Evolutionary conservation across 2,113 vertebrate genomes (phyloP).

Genomic region (Nannospalax galili): DNA sequence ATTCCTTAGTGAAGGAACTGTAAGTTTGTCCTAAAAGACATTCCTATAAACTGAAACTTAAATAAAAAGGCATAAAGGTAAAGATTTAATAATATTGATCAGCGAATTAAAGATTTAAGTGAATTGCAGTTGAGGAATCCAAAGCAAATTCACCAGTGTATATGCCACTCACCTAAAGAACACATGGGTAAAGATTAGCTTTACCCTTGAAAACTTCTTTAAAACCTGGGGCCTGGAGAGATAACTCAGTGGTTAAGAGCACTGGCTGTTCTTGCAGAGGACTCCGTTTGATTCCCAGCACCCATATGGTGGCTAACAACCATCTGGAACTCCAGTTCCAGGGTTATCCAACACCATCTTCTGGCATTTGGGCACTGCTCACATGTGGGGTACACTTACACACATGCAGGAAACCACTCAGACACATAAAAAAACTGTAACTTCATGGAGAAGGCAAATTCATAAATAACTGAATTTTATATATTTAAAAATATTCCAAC

Average conservation of each 20-base stretch:
- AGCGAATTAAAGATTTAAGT: constrained; percentile 8
- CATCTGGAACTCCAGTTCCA: too few species aligned
- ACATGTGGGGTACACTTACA: too few species aligned
- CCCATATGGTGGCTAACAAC: too few species aligned
- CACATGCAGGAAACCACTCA: neutral
- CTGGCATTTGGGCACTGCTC: too few species aligned
- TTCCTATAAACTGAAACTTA: constrained; percentile 22
- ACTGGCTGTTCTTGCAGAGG: too few species aligned
- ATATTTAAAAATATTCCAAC: neutral
- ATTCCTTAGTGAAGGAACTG: neutral
- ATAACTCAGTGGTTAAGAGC: neutral
- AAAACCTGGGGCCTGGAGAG: too few species aligned
- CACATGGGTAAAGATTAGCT: neutral
- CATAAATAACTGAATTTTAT: neutral
- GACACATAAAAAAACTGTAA: too few species aligned
- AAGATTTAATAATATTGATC: neutral
- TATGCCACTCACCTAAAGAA: neutral
- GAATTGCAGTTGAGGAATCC: neutral
- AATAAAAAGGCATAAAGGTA: neutral
- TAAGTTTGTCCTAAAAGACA: neutral
- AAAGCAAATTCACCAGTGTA: neutral
- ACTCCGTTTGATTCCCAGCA: too few species aligned
- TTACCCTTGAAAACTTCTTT: neutral
- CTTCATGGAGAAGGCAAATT: neutral
- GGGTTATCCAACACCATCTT: too few species aligned